Evolutionary conservation across 2,888 invertebrate species (phyloP), one percentile per base, ranked within the genome.

Genomic region (Thymelicus sylvestris): DNA sequence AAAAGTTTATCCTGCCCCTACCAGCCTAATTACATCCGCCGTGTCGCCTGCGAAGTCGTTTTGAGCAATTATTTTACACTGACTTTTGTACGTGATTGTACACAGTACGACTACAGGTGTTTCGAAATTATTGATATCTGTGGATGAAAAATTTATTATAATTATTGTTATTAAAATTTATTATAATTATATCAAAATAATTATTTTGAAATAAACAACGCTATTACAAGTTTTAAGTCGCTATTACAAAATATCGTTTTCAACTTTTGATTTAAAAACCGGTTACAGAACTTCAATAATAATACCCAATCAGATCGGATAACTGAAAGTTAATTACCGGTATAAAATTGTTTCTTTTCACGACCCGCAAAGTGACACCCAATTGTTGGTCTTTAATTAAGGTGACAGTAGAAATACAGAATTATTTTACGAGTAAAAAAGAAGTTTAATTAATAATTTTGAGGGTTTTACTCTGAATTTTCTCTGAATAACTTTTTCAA

Each of bases 21-120:
- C 77, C 75, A 74, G 75, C 76, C 83, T 84, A 84, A 84, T 84
- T 84, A 83, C 82, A 78, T 80, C 82, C 80, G 80, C 74, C 73
- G 74, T 76, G 76, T 76, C 78, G 74, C 75, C 78, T 76, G 74
- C 76, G 72, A 77, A 78, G 79, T 79, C 80, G 79, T 82, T 80
- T 73, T 72, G 71, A 74, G 76, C 78, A 78, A 79, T 79, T 79
- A 79, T 80, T 76, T 76, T 73, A 74, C 73, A 75, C 72, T 67
- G 72, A 74, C 75, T 76, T 75, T 77, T 75, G 74, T 75, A 70
- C 62, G 72, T 74, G 71, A 70, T 41, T 76, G 79, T 78, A 78
- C 78, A 73, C 50, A 74, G 24, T 67, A 57, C 55, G 50, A 62
- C 41, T 44, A 55, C 55, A 61, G 19, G 12, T 10, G 6, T 55